Percentiles rank a stretch among this genome's conserved stretches.
Evolutionary conservation across 1,140 invertebrate species (phyloP).

Genomic region (Drosophila hydei): DNA sequence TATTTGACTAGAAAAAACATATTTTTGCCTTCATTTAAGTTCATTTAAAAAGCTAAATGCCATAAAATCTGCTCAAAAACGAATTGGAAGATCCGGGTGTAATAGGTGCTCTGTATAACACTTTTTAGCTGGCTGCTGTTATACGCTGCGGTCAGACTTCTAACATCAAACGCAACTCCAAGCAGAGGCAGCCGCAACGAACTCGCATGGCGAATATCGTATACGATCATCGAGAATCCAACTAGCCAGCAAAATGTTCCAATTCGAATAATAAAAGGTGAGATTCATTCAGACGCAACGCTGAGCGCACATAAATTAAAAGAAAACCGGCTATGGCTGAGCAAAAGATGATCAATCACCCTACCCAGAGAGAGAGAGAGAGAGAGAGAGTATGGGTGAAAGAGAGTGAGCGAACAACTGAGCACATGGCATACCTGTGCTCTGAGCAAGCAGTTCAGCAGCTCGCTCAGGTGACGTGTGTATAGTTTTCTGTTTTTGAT

Average conservation of each 20-base stretch:
- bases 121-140: slow-evolving; percentile 7
- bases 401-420: slow-evolving; percentile 13
- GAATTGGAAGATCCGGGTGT: slow-evolving; percentile 29
- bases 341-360: slow-evolving; percentile 77
- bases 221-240: slow-evolving; percentile 49
- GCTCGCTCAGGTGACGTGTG: slow-evolving; percentile 38
- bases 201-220: slow-evolving; percentile 61
- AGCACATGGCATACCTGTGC: slow-evolving; percentile 49
- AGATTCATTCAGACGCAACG: slow-evolving; percentile 64
- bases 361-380: slow-evolving; percentile 25
- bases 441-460: slow-evolving; percentile 32
- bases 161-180: slow-evolving; percentile 46
- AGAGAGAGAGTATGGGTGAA: background rate
- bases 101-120: slow-evolving; percentile 49
- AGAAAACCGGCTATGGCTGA: slow-evolving; percentile 60
- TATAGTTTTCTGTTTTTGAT: background rate
- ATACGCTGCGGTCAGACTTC: slow-evolving; percentile 5
- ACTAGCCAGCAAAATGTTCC: slow-evolving; percentile 54
- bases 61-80: background rate
- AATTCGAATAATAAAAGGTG: slow-evolving; percentile 70
- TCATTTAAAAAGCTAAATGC: background rate
- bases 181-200: slow-evolving; percentile 28
- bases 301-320: slow-evolving; percentile 70
- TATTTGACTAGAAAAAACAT: too few relatives aligned
- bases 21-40: background rate